Percentiles rank a stretch among this genome's conserved stretches.
phyloP scores from a whole-genome alignment of 2,113 vertebrate species.

The Epinephelus cyanopodus region DNA sequence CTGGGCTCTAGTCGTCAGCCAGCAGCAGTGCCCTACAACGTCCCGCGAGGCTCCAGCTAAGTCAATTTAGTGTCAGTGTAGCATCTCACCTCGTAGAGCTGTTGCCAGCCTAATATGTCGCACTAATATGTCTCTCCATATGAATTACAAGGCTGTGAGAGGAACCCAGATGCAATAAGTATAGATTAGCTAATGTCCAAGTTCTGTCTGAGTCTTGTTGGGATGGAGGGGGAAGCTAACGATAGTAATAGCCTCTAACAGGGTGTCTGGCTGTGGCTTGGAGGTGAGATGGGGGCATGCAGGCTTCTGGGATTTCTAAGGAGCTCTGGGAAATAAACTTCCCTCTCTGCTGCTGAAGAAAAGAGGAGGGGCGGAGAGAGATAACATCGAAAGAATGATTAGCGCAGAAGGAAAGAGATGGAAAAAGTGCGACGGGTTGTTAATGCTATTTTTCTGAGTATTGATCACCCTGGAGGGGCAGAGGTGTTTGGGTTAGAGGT shows the following conservation, averaged over 20 bases:
- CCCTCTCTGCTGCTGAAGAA: conserved; percentile 59
- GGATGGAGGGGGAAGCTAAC: conserved; percentile 64
- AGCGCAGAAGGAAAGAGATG: conserved; percentile 63
- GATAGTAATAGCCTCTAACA: conserved; percentile 73
- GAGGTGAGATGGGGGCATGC: conserved; percentile 67
- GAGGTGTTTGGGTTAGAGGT: conserved; percentile 75
- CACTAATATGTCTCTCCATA: conserved; percentile 87
- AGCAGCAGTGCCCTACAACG: conserved; percentile 58
- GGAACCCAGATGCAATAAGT: conserved; percentile 84
- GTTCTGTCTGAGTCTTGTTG: conserved; percentile 81
- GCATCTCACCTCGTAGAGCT: conserved; percentile 81
- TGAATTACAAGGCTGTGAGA: conserved; percentile 86
- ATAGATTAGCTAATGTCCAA: conserved; percentile 85
- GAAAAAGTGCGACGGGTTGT: conserved; percentile 59
- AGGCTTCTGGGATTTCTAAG: conserved; percentile 71
- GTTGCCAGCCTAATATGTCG: conserved; percentile 82
- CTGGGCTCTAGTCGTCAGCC: conserved; percentile 58
- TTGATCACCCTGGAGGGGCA: conserved; percentile 78
- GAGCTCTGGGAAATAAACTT: conserved; percentile 78
- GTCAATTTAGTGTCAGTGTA: conserved; percentile 83
- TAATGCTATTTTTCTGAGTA: conserved; percentile 74
- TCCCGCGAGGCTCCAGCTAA: conserved; percentile 77
- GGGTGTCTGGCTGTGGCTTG: conserved; percentile 78
- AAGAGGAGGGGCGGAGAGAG: conserved; percentile 50
- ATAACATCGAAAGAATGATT: conserved; percentile 74